Evolutionary conservation across 1,140 invertebrate genomes (phyloP), one percentile per base, ranked within the genome.

Genomic region (Trachelipus rathkii): DNA sequence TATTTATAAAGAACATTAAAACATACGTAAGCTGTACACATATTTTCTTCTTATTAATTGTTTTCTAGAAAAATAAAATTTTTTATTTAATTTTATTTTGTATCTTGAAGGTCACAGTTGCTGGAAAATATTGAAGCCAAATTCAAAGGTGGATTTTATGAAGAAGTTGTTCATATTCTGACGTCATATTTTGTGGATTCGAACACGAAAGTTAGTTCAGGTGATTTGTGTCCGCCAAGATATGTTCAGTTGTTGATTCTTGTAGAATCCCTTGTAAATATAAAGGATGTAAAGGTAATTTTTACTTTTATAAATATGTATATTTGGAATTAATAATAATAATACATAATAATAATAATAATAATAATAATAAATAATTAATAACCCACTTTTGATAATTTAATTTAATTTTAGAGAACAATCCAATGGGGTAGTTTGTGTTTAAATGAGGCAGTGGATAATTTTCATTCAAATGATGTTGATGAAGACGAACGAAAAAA

Each of bases 221-320:
- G 72, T 9, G 79, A 78, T 15, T 66, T 71, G 13, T 75, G 71
- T n/a, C 75, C 66, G 21, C 74, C 74, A 21, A 50, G 78, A 33
- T 86, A 86, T 50, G 84, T 86, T 46, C 89, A 91, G 81, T 82
- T 90, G 10, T 82, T 86, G 24, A 85, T 93, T 78, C 85, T 95
- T 70, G 85, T 93, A 72, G 90, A 94, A 78, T 89, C 90, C n/a
- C 86, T 92, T 15, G 91, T 90, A 89, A 85, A 88, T 33, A 81
- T 89, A 15, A 82, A 86, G 68, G 84, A 87, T 73, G 81, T 78
- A 68, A 81, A 84, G 81, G 85, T 85, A n/a, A 60, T 60, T 3
- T 60, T 60, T 15, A 60, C 53, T 21, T 21, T 60, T 7, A 60
- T 8, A 60, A 60, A 60, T 15, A n/a, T 15, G 53, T 8, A 60